Conservation (phyloP, 2,113 vertebrate species). For the Cricetomys ansorgei region DNA sequence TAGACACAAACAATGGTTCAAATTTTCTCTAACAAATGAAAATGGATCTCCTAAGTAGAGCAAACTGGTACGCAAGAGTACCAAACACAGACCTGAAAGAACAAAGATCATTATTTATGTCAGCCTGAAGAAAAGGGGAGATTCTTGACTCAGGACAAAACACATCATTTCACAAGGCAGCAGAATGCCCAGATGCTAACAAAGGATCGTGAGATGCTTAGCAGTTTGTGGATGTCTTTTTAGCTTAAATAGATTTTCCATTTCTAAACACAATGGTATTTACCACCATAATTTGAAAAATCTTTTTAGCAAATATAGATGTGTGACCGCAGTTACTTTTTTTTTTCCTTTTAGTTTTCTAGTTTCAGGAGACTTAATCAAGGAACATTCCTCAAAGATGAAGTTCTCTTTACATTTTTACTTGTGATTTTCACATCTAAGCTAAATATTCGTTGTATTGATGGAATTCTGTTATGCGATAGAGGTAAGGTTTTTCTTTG, state of each 20-base stretch:
- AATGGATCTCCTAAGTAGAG: conserved; percentile 13
- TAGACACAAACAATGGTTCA: not conserved
- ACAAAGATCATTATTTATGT: conserved; percentile 72
- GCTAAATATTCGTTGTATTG: conserved; percentile 49
- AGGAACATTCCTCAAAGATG: conserved; percentile 18
- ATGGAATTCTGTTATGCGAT: conserved; percentile 13
- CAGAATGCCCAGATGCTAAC: conserved; percentile 55
- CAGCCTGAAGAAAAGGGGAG: conserved; percentile 59
- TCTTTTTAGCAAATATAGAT: conserved; percentile 47
- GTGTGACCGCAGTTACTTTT: not conserved
- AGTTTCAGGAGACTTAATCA: conserved; percentile 55
- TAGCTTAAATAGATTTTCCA: conserved; percentile 43
- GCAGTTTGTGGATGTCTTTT: conserved; percentile 53
- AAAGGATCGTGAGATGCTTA: conserved; percentile 51
- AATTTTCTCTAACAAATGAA: conserved; percentile 56
- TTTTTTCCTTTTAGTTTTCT: conserved; percentile 8
- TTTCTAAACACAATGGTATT: conserved; percentile 62
- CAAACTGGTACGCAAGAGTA: conserved; percentile 42
- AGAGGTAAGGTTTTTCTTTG: not conserved
- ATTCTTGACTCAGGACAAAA: conserved; percentile 61
- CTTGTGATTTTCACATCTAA: conserved; percentile 57
- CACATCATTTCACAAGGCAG: conserved; percentile 64
- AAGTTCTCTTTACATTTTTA: conserved; percentile 39
- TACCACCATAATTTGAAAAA: conserved; percentile 46
- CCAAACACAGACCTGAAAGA: conserved; percentile 71